Percentiles rank a stretch among this genome's conserved stretches.
These are phyloP conservation scores for Drosophila rellima DNA, from an alignment of 2,888 invertebrate genomes.

Conservation along the genomic window DNA sequence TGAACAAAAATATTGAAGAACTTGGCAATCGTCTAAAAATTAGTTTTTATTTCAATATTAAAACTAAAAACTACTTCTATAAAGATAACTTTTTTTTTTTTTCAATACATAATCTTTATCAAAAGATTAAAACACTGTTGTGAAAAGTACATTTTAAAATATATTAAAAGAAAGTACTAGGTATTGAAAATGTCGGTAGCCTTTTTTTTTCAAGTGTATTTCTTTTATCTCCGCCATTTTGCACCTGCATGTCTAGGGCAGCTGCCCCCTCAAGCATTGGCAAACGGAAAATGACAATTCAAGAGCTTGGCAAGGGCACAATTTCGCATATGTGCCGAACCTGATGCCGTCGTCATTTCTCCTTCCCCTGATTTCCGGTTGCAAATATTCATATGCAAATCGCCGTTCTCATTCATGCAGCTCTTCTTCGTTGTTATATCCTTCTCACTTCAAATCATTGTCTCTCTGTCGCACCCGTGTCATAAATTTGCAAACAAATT, in stretches of 20 bases:
- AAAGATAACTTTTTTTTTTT: too few relatives aligned
- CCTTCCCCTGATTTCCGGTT: too few relatives aligned
- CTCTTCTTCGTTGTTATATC: constrained; percentile 2
- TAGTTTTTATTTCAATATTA: too few relatives aligned
- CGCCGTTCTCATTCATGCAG: constrained; percentile 44
- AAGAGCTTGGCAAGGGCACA: constrained; percentile 65
- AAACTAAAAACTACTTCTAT: too few relatives aligned
- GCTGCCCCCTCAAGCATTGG: constrained; percentile 48
- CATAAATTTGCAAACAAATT: constrained; percentile 79
- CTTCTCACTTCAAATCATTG: background rate
- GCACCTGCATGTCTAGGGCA: constrained; percentile 3
- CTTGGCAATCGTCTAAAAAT: too few relatives aligned
- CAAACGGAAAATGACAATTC: constrained; percentile 69
- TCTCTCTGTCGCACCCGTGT: background rate
- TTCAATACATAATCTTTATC: too few relatives aligned
- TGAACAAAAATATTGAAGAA: too few relatives aligned
- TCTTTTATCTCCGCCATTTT: background rate
- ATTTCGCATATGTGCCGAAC: constrained; percentile 64
- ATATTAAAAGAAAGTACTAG: too few relatives aligned
- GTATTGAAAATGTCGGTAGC: too few relatives aligned
- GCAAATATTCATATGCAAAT: constrained; percentile 75
- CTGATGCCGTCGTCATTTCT: constrained; percentile 20
- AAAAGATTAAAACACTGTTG: too few relatives aligned
- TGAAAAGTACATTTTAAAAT: too few relatives aligned
- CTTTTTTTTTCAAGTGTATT: constrained; percentile 38